Conservation (phyloP, 2,797 vertebrate genomes). For the Pseudomugil tenellus region DNA sequence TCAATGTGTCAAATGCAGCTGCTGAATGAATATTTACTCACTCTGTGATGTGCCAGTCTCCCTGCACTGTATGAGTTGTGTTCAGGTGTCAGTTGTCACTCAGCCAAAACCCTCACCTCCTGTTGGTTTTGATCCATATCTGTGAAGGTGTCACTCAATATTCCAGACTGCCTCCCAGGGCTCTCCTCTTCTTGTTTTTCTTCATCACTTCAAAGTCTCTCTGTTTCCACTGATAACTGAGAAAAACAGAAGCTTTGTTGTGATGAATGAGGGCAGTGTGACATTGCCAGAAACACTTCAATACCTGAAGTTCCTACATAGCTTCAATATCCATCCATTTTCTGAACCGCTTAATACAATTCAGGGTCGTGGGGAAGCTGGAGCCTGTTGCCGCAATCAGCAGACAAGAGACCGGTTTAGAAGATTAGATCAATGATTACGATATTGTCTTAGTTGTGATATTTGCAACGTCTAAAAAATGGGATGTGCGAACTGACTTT, state of each 20-base stretch:
- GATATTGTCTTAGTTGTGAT: not conserved
- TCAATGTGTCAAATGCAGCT: constrained; percentile 32
- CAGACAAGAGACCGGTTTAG: no score
- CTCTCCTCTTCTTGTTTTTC: constrained; percentile 18
- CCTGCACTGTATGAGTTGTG: constrained; percentile 23
- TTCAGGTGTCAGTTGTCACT: constrained; percentile 54
- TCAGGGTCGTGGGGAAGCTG: no score
- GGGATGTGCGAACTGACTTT: not conserved
- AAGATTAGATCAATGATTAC: not conserved
- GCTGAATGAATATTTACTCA: constrained; percentile 48
- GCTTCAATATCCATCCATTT: not conserved
- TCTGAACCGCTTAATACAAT: no score
- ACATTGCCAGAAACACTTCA: constrained; percentile 1
- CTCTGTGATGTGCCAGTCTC: constrained; percentile 41
- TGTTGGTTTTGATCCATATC: constrained; percentile 51
- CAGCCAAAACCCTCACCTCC: constrained; percentile 15
- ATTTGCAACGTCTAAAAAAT: not conserved
- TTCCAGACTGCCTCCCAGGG: constrained; percentile 17
- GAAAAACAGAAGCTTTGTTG: constrained; percentile 23
- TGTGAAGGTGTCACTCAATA: constrained; percentile 62
- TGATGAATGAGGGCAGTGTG: constrained; percentile 26
- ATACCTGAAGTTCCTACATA: not conserved
- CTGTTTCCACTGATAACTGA: constrained; percentile 23
- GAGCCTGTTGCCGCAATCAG: no score
- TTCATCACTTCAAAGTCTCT: constrained; percentile 30